These are phyloP conservation scores for Philhelius pedissequus DNA, from an alignment of 2,888 invertebrate species.

Conservation along the genomic window DNA sequence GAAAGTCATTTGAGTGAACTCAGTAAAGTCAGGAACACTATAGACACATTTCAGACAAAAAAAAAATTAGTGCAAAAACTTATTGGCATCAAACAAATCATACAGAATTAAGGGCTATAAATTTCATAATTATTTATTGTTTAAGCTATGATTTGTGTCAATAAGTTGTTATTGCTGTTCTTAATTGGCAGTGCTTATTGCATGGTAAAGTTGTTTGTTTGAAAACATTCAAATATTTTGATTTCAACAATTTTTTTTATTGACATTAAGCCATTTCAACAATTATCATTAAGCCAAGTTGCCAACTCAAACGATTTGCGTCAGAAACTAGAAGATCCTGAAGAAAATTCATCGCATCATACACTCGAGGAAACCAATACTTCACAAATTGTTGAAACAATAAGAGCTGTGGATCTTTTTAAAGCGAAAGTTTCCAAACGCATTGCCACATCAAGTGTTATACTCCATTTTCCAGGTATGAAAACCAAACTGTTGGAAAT, in stretches of 20 bases:
- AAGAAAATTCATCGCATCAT: not conserved
- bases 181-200: not conserved
- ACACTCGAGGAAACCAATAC: not conserved
- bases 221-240: not conserved
- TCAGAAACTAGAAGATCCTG: not conserved
- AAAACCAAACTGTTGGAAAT: not conserved
- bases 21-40: not conserved
- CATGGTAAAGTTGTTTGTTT: not conserved
- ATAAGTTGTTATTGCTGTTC: not conserved
- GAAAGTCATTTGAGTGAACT: not conserved
- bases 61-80: too few species aligned
- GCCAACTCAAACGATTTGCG: not conserved
- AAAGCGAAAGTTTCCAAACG: constrained; percentile 10
- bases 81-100: not conserved
- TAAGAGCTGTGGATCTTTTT: not conserved
- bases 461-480: not conserved
- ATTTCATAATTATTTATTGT: too few species aligned
- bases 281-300: not conserved
- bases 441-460: not conserved
- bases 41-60: too few species aligned
- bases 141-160: not conserved
- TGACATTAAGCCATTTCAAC: not conserved
- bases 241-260: not conserved
- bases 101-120: not conserved
- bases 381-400: not conserved